A percentile compares a stretch with the other conserved stretches of the same genome.
phyloP scores from a whole-genome alignment of 2,888 invertebrate species.

The Drosophila pseudotakahashii region DNA sequence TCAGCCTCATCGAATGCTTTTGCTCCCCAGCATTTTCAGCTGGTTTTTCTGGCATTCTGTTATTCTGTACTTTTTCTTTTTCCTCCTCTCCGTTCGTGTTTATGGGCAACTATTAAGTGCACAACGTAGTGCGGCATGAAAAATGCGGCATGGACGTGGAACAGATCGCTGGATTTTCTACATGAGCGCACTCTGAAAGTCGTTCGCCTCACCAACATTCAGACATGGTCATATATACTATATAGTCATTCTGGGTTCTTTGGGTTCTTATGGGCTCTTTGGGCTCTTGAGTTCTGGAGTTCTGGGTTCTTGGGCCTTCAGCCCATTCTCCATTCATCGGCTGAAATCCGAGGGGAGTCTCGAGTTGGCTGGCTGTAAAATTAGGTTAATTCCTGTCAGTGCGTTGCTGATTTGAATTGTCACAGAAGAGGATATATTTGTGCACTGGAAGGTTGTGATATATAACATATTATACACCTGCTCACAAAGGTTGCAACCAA shows the following conservation, averaged over 20 bases:
- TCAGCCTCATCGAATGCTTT: background rate
- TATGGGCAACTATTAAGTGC: slow-evolving; percentile 79
- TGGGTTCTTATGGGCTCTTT: background rate
- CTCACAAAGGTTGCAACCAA: background rate
- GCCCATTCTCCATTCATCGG: slow-evolving; percentile 29
- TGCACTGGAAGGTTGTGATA: background rate
- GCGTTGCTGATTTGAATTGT: slow-evolving; percentile 79
- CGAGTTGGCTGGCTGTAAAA: slow-evolving; percentile 75
- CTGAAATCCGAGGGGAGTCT: slow-evolving; percentile 13
- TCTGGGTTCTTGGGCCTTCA: background rate
- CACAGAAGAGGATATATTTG: slow-evolving; percentile 46
- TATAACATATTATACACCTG: slow-evolving; percentile 14
- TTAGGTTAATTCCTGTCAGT: slow-evolving; percentile 80
- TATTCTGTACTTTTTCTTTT: background rate
- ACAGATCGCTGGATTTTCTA: slow-evolving; percentile 84
- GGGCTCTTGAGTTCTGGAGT: background rate
- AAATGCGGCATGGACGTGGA: slow-evolving; percentile 81
- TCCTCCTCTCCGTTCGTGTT: slow-evolving; percentile 52
- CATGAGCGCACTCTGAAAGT: slow-evolving; percentile 81
- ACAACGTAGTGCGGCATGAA: slow-evolving; percentile 79
- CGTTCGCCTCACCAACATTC: slow-evolving; percentile 37
- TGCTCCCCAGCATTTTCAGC: slow-evolving; percentile 31
- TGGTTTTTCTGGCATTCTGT: slow-evolving; percentile 26
- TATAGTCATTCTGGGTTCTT: slow-evolving; percentile 9
- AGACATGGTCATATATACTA: slow-evolving; percentile 1